Percentiles rank a stretch among this genome's conserved stretches.
Evolutionary conservation across 2,888 invertebrate genomes (phyloP).

Genomic region (Epicampocera succincta): DNA sequence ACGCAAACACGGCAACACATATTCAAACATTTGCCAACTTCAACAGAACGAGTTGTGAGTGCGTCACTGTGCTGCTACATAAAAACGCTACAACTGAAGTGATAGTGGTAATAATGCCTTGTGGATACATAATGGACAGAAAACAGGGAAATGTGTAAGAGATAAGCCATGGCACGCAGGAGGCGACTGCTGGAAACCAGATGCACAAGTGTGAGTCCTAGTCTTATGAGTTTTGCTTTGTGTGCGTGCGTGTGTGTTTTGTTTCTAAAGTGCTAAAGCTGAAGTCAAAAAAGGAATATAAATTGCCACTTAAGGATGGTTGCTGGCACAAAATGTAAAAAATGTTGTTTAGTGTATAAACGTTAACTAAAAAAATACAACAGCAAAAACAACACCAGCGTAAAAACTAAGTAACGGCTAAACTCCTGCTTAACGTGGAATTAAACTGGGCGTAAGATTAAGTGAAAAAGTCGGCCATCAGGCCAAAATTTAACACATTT

Average conservation of each 20-base stretch:
- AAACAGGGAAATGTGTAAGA: conserved; percentile 31
- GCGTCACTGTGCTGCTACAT: conserved; percentile 12
- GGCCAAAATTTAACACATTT: too few relatives aligned
- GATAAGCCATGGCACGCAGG: not conserved
- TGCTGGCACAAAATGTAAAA: conserved; percentile 55
- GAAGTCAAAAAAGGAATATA: conserved; percentile 79
- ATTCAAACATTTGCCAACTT: not conserved
- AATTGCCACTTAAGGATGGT: conserved; percentile 81
- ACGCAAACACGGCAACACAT: not conserved
- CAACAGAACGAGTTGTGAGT: conserved; percentile 18
- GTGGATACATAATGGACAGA: conserved; percentile 44
- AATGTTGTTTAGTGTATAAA: conserved; percentile 62
- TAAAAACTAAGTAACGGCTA: not conserved
- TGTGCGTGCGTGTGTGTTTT: conserved; percentile 36
- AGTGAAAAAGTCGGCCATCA: too few relatives aligned
- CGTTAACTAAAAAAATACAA: conserved; percentile 53
- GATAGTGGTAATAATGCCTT: conserved; percentile 57
- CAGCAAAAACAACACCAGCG: conserved; percentile 13
- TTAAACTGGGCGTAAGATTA: too few relatives aligned
- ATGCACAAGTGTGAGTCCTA: not conserved
- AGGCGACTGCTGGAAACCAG: not conserved
- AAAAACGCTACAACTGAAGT: conserved; percentile 43
- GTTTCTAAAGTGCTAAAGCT: conserved; percentile 55
- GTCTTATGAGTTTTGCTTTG: conserved; percentile 2
- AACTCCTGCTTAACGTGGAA: too few relatives aligned